Evolutionary conservation across 1,140 invertebrate species (phyloP).

Genomic region (Eubasilissa regina): DNA sequence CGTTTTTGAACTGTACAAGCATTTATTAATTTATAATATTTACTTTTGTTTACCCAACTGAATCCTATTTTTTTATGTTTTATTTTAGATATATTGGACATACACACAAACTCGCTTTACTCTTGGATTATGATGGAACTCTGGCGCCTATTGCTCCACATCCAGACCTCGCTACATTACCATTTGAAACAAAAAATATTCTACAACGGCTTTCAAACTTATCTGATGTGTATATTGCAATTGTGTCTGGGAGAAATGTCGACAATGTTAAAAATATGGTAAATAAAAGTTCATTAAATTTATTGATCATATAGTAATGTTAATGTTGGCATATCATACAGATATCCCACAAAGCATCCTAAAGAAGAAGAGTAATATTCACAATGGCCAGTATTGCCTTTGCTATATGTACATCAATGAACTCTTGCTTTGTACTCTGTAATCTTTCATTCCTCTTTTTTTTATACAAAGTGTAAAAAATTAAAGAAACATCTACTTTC

Average conservation of each 20-base stretch:
- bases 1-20: too few relatives aligned
- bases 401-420: too few relatives aligned
- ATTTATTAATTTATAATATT: too few relatives aligned
- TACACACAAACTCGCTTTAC: conserved; percentile 86
- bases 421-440: too few relatives aligned
- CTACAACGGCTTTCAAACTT: conserved; percentile 88
- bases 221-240: conserved; percentile 90
- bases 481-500: too few relatives aligned
- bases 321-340: too few relatives aligned
- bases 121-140: conserved; percentile 93
- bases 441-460: background rate
- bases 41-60: background rate
- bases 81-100: conserved; percentile 85
- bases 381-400: too few relatives aligned
- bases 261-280: conserved; percentile 92
- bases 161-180: conserved; percentile 89
- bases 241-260: conserved; percentile 89
- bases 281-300: conserved; percentile 37
- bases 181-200: conserved; percentile 88
- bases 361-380: too few relatives aligned
- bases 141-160: conserved; percentile 90
- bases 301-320: too few relatives aligned
- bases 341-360: too few relatives aligned
- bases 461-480: too few relatives aligned
- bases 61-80: background rate